A percentile compares a stretch with the other conserved stretches of the same genome.
These are phyloP conservation scores for Pseudanteris insignis DNA, from an alignment of 2,888 invertebrate genomes.

Conservation along the genomic window DNA sequence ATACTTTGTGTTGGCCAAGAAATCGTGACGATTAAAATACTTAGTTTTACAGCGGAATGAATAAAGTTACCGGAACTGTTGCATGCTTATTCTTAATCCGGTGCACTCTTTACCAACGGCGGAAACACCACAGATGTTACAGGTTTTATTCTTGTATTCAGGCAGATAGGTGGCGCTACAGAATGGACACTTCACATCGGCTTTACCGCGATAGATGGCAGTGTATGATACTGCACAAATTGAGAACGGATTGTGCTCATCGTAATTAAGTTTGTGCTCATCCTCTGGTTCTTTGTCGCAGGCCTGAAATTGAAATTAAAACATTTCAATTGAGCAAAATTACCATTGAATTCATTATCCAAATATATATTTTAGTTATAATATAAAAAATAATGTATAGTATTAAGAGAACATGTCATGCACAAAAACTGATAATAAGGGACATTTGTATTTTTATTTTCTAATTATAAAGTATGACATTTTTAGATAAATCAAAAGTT, in stretches of 20 bases:
- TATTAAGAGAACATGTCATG: too few species aligned
- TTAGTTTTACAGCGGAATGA: conserved; percentile 17
- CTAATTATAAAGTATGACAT: too few species aligned
- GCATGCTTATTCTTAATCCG: conserved; percentile 86
- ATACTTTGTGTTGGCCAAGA: conserved; percentile 30
- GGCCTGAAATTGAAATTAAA: conserved; percentile 69
- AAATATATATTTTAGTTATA: too few species aligned
- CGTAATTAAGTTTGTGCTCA: conserved; percentile 88
- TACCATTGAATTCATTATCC: too few species aligned
- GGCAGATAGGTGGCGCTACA: conserved; percentile 90
- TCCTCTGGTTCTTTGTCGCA: conserved; percentile 92
- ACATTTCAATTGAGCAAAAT: too few species aligned
- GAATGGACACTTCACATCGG: conserved; percentile 91
- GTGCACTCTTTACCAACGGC: conserved; percentile 91
- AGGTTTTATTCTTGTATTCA: conserved; percentile 85
- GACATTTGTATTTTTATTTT: too few species aligned
- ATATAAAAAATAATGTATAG: too few species aligned
- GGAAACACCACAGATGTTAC: conserved; percentile 86
- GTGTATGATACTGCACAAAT: conserved; percentile 91
- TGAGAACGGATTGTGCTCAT: conserved; percentile 97
- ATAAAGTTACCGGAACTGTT: conserved; percentile 70
- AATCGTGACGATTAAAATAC: conserved; percentile 26
- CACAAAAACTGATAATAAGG: too few species aligned
- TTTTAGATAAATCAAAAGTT: too few species aligned
- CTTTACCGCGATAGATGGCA: conserved; percentile 95